phyloP scores from a whole-genome alignment of 2,797 vertebrate genomes.

The Propithecus deckenii region DNA sequence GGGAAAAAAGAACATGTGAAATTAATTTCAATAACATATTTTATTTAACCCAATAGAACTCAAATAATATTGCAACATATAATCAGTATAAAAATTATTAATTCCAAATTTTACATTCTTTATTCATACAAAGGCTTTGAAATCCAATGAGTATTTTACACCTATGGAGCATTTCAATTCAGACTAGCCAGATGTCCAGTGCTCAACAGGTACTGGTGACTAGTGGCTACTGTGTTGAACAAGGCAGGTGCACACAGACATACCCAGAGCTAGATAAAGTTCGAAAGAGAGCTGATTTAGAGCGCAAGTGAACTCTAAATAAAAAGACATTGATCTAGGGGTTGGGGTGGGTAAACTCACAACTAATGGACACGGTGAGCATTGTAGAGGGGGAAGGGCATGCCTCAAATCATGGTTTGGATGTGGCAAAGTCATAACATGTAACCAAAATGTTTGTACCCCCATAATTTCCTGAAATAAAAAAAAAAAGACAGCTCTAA shows the following conservation, averaged over 20 bases:
- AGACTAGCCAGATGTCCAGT: background rate
- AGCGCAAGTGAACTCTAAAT: background rate
- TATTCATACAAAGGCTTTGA: background rate
- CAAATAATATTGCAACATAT: background rate
- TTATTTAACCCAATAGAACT: background rate
- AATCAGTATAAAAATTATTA: background rate
- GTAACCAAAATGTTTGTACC: no score
- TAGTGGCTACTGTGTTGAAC: background rate
- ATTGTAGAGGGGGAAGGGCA: no score
- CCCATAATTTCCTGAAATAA: no score
- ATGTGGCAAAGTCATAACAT: no score
- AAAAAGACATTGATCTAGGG: background rate
- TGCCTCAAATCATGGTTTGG: no score
- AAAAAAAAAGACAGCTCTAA: background rate
- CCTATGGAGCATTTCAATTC: background rate
- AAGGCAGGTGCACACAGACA: background rate
- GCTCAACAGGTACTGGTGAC: background rate
- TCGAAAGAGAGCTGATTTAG: background rate
- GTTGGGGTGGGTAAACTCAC: no score
- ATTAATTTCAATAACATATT: slow-evolving; percentile 7
- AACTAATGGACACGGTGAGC: no score
- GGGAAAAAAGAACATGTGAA: background rate
- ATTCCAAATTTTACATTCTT: background rate
- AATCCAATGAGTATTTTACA: background rate
- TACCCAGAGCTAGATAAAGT: background rate